A percentile compares a stretch with the other conserved stretches of the same genome.
Conservation (phyloP, 2,113 vertebrate species). For the Rhinolophus ferrumequinum region DNA sequence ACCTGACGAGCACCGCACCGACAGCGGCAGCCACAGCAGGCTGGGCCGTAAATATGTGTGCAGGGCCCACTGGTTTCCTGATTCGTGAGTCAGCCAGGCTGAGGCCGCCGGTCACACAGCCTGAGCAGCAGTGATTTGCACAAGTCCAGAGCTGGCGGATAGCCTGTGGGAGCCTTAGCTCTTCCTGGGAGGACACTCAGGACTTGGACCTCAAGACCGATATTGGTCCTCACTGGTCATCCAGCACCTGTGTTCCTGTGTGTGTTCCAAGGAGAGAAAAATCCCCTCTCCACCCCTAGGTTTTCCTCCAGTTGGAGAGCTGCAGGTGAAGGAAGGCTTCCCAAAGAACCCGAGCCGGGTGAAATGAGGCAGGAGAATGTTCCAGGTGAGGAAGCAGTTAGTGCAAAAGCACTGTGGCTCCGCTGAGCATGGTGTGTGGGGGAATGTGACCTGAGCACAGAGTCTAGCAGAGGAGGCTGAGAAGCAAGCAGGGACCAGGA, state of each 20-base stretch:
- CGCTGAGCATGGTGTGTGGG: not conserved
- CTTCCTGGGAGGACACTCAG: not conserved
- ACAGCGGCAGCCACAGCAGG: no score
- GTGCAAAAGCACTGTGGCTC: not conserved
- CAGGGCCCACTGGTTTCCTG: not conserved
- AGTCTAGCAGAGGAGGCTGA: not conserved
- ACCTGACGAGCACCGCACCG: not conserved
- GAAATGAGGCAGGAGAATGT: not conserved
- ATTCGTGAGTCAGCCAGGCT: not conserved
- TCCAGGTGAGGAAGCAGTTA: not conserved
- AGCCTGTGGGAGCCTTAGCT: not conserved
- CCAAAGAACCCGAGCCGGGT: not conserved
- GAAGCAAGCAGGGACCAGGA: not conserved
- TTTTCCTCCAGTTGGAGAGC: not conserved
- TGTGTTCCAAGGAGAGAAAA: not conserved
- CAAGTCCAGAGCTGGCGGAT: not conserved
- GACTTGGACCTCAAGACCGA: not conserved
- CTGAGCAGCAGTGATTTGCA: conserved; percentile 3
- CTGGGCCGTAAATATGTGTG: not conserved
- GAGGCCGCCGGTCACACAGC: not conserved
- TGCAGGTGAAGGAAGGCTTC: not conserved
- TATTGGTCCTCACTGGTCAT: not conserved
- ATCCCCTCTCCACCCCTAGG: not conserved
- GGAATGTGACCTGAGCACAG: not conserved
- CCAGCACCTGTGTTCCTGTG: not conserved